Base-by-base conservation (phyloP, 2,888 invertebrate species). In the Muscina levida region DNA sequence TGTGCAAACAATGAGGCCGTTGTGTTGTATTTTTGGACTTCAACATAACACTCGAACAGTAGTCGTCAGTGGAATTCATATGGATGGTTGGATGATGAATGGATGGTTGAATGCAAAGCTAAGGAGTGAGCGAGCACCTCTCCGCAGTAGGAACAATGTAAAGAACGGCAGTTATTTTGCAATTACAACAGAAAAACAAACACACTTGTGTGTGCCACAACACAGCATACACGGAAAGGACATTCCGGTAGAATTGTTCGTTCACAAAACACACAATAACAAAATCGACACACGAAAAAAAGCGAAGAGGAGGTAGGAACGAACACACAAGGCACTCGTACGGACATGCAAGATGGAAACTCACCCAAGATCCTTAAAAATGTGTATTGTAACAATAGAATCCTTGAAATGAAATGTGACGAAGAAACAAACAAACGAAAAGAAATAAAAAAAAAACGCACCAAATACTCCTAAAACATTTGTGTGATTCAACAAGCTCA, bases 401-500 rank as follows among this genome's bases (percentile, higher is more conserved):
- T 57, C n/a, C 31, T 31, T 11, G 17, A 15, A 26, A 44, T 1
- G 66, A 74, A 39, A 51, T 19, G 1, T 51, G 22, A 31, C 11
- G 51, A 17, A 48, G 70, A 15, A 68, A 56, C 53, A 17, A 24
- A n/a, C 13, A 65, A 68, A 62, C 26, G 51, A 10, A 53, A 37
- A 57, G 17, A 46, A 11, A 46, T 26, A n/a, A 56, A 62, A 59
- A 8, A 57, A 53, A 68, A 76, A 70, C 65, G 39, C 31, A 31
- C 4, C n/a, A n/a, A 31, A 31, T 5, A 31, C 37, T 77, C 74
- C 74, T 77, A 75, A 77, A 77, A 68, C 77, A 81, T 77, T 31
- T 81, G 77, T 81, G 77, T 59, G 72, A 81, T 81, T 77, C 74
- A 81, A 81, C 53, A 65, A 74, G 73, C 83, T 80, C 78, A 82